phyloP scores from a whole-genome alignment of 2,888 invertebrate genomes.

The Rhorus exstirpatorius region DNA sequence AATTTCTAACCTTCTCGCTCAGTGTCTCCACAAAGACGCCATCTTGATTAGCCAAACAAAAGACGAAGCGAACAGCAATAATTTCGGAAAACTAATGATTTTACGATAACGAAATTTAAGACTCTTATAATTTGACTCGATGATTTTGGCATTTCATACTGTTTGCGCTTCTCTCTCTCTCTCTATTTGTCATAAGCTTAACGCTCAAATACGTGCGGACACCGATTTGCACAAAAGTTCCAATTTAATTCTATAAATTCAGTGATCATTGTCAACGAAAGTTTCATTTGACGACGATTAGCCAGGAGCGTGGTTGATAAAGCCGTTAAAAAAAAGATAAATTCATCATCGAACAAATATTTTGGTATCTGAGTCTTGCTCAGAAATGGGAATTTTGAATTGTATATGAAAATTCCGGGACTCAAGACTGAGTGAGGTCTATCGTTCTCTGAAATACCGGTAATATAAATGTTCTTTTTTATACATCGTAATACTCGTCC shows the following conservation, averaged over 20 bases:
- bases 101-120: conserved; percentile 58
- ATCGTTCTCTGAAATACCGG: conserved; percentile 33
- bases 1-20: conserved; percentile 2
- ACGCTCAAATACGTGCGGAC: too few relatives aligned
- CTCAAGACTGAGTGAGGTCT: not conserved
- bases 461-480: conserved; percentile 57
- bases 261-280: not conserved
- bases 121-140: too few relatives aligned
- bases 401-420: conserved; percentile 38
- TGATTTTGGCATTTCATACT: too few relatives aligned
- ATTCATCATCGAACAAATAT: not conserved
- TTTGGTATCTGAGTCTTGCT: not conserved
- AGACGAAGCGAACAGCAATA: conserved; percentile 51
- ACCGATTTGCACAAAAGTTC: not conserved
- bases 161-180: not conserved
- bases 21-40: conserved; percentile 11
- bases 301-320: too few relatives aligned
- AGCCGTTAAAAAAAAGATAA: not conserved
- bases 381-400: not conserved
- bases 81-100: conserved; percentile 72
- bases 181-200: too few relatives aligned
- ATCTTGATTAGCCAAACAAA: conserved; percentile 46
- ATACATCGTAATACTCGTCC: conserved; percentile 62
- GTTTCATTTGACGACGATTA: not conserved
- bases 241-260: too few relatives aligned